Base-by-base conservation (phyloP, 2,797 vertebrate species). In the Vireo griseus region DNA sequence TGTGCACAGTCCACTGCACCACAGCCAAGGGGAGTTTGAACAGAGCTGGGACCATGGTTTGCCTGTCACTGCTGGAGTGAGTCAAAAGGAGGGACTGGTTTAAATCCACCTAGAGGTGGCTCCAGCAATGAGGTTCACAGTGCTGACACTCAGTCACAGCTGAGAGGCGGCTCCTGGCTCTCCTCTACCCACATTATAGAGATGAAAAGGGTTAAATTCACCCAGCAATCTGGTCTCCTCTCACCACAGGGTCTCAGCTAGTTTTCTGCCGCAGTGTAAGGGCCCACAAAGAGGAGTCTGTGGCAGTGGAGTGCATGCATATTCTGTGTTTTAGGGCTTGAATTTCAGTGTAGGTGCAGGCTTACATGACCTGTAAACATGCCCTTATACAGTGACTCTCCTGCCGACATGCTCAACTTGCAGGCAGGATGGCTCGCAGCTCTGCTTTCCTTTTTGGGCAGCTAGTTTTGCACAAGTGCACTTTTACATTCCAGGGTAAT, bases 371-470 rank as follows among this genome's bases (percentile, higher is more conserved):
- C 87, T 93, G 76, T 88, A 92, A 95, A 95, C 85, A 76, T 93
- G 90, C 61, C 96, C 90, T 95, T 95, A 92, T 94, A 93, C 90
- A 95, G 94, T 42, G 62, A 52, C 88, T 92, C 24, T 81, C 76
- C 71, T 73, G 58, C 83, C 1, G 13, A 95, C 83, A 71, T 44
- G 59, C 74, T 91, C 40, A 71, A 3, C 80, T 82, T 95, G 71
- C 55, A 76, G 80, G 66, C 86, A 85, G 59, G 74, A 50, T 82
- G 67, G 74, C 82, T 95, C 93, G 67, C 90, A 92, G 88, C 83
- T 93, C 77, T 50, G 45, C 88, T 95, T 96, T 90, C 96, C 94
- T 95, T 95, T 95, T 96, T 90, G 93, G 96, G 92, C 83, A 95
- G 83, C 77, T 85, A 79, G 63, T 79, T 88, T 95, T 96, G 80